These are phyloP conservation scores for Apus apus DNA, from an alignment of 2,113 vertebrate genomes.

Conservation along the genomic window DNA sequence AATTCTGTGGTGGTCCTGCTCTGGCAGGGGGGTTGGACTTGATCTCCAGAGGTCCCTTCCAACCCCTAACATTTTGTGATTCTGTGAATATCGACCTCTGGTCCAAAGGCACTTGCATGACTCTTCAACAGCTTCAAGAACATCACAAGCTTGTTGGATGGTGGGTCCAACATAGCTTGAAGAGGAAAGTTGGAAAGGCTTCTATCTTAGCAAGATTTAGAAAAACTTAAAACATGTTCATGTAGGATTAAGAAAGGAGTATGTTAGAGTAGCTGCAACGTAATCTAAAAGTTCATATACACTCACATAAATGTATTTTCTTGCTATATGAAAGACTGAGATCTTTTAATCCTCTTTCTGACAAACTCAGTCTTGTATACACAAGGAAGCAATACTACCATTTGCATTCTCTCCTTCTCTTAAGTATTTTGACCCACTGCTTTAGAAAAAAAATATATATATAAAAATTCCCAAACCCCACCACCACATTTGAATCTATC, in stretches of 20 bases:
- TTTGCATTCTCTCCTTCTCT: background rate
- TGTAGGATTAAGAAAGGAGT: background rate
- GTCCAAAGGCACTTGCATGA: background rate
- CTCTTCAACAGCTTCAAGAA: background rate
- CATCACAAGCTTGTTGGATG: background rate
- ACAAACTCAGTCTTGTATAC: background rate
- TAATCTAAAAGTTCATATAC: background rate
- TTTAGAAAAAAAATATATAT: background rate
- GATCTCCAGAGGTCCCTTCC: too few species aligned
- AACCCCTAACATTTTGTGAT: too few species aligned
- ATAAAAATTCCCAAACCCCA: background rate
- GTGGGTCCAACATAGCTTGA: background rate
- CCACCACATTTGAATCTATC: slow-evolving; percentile 1
- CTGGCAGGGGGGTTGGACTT: too few species aligned
- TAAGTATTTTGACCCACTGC: background rate
- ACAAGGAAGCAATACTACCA: background rate
- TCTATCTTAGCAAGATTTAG: background rate
- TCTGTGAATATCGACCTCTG: background rate
- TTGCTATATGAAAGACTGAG: background rate
- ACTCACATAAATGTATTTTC: background rate
- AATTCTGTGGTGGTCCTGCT: too few species aligned
- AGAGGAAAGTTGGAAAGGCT: background rate
- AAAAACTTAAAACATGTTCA: background rate
- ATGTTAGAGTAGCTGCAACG: background rate
- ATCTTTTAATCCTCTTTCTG: background rate